Base-by-base conservation (phyloP, 2,797 vertebrate genomes). In the Pogoniulus pusillus region DNA sequence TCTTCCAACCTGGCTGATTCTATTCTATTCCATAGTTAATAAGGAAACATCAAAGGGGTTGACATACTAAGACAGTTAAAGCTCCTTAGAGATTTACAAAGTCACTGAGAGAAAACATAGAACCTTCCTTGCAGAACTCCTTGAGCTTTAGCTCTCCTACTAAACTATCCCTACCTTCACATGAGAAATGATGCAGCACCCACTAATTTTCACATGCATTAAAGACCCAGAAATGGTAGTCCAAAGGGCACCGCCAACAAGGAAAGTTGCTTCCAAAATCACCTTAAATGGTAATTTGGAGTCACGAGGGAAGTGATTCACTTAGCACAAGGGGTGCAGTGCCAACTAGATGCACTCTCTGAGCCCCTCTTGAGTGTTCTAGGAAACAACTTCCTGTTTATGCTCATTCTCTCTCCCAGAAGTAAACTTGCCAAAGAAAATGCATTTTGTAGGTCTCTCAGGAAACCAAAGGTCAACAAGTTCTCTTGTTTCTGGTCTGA, bases 181-280 rank as follows among this genome's bases (percentile, higher is more conserved):
- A 29, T 69, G 30, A 70, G 34, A 90, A 89, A 72, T 78, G 87
- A 86, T 82, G 92, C 16, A 89, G 66, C 32, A 54, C 54, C 90
- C 71, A 54, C 53, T 92, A 32, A 70, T 60, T 83, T 91, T 87
- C 51, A 85, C 32, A 75, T n/a, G 23, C 62, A 93, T 93, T 90
- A 94, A 90, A 88, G 57, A 81, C 35, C 24, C 49, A 91, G 57
- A 60, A 70, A 77, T 53, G 27, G 41, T 27, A 72, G n/a, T 49
- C 35, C 63, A 81, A 74, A 90, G 32, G 37, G 27, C 55, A 57
- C 34, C 85, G 69, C 41, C 82, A 69, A 54, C 27, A 89, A 86
- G 47, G 70, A 92, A 85, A 57, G 85, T 34, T 63, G 83, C 7
- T 3, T 75, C 39, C 10, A 87, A 45, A 90, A 81, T 51, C 65